Evolutionary conservation across 2,113 vertebrate species (phyloP).

Genomic region (Calcarius ornatus): DNA sequence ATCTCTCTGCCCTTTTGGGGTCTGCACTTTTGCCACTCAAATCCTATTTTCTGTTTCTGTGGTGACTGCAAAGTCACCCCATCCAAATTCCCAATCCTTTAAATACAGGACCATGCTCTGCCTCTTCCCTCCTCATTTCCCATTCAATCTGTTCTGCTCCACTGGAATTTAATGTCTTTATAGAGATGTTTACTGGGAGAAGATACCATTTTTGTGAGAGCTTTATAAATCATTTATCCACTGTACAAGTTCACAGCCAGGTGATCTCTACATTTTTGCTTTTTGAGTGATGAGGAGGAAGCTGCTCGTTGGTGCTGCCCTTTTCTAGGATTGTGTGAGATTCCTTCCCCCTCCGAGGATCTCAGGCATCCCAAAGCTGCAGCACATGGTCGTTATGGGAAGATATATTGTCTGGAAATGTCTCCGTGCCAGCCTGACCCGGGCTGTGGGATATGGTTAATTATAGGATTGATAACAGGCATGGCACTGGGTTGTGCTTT

Average conservation of each 20-base stretch:
- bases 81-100: neutral
- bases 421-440: neutral
- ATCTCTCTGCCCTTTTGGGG: neutral
- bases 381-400: neutral
- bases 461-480: neutral
- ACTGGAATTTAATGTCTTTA: neutral
- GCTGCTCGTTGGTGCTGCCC: neutral
- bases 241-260: neutral
- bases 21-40: neutral
- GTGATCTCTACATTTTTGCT: neutral
- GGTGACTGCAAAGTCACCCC: neutral
- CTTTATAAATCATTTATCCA: neutral
- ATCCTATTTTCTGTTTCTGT: neutral
- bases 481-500: neutral
- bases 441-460: neutral
- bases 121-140: neutral
- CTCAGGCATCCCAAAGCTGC: neutral
- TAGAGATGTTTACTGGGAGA: accelerated
- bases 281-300: neutral
- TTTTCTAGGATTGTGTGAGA: neutral
- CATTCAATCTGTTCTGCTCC: neutral
- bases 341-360: neutral
- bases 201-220: accelerated
- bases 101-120: neutral
- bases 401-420: neutral